Base-by-base conservation (phyloP, 2,797 vertebrate genomes). In the Paedocypris micromegethes region DNA sequence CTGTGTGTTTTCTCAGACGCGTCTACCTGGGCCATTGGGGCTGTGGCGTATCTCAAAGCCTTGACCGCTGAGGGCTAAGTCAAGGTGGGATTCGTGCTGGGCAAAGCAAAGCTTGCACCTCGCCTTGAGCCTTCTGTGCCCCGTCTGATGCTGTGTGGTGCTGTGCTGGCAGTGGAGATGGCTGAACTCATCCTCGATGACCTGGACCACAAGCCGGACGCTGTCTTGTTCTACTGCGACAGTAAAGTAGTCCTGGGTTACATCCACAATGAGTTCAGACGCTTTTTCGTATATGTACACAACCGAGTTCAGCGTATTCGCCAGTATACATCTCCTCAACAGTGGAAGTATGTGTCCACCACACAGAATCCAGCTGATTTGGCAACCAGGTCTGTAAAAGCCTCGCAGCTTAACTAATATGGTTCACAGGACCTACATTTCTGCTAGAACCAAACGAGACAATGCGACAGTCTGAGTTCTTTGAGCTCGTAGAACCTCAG, bases 201-300 rank as follows among this genome's bases (percentile, higher is more conserved):
- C 3, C 46, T 75, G 1, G 70, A 78, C 37, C 23, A 49, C 38
- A 66, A 74, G 42, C 52, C 37, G 9, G 40, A 76, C 41, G 47
- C 60, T 5, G 48, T 68, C 0, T 66, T 39, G 2, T 73, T 78
- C 45, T 64, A 64, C n/a, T 75, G 63, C 43, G 73, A 73, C 42
- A 71, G 73, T 43, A 78, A 78, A 40, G 73, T 78, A 0, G 72
- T 78, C n/a, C 61, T 76, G 1, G 69, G 68, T 2, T 75, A 74
- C 3, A 72, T 76, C 4, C 63, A n/a, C 9, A 78, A 74, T 52
- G 50, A 74, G 2, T 58, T 52, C 4, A 70, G 55, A n/a, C 5
- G 50, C 2, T 70, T 74, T 50, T 74, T 59, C 48, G 57, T 76
- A 3, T 74, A 76, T 55, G 68, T 76, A 43, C 73, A 75, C 6